Conservation (phyloP, 2,888 invertebrate species). For the Limnephilus rhombicus region DNA sequence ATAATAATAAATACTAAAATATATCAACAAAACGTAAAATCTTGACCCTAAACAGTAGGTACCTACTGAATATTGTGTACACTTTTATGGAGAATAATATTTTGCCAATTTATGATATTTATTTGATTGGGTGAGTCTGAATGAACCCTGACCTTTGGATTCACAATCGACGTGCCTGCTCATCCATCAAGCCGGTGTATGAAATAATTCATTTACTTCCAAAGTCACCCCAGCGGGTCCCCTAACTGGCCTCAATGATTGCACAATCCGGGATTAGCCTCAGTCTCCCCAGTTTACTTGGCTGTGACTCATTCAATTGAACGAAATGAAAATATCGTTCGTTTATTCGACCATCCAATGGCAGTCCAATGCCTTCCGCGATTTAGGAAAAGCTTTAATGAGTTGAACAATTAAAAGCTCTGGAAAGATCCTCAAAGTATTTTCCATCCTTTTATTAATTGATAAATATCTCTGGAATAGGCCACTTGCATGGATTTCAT, state of each 20-base stretch:
- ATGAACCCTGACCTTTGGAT: background rate
- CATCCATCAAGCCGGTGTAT: background rate
- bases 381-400: background rate
- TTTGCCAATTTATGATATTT: background rate
- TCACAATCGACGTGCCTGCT: background rate
- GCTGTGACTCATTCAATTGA: slow-evolving; percentile 64
- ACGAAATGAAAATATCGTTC: slow-evolving; percentile 55
- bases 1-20: too few relatives aligned
- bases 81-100: too few relatives aligned
- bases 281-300: slow-evolving; percentile 54
- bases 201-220: slow-evolving; percentile 26
- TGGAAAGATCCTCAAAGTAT: background rate
- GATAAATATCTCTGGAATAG: too few relatives aligned
- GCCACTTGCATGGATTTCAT: too few relatives aligned
- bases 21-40: too few relatives aligned
- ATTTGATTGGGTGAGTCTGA: background rate
- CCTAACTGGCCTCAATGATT: slow-evolving; percentile 11
- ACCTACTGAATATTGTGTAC: too few relatives aligned
- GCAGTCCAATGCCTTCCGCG: background rate
- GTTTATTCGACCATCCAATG: background rate
- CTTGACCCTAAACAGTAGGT: too few relatives aligned
- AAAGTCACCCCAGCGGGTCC: slow-evolving; percentile 4
- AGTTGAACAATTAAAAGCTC: background rate
- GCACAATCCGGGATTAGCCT: slow-evolving; percentile 44
- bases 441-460: background rate